Evolutionary conservation across 2,888 invertebrate species (phyloP), one percentile per base, ranked within the genome.

Genomic region (Hirtodrosophila histrioides): DNA sequence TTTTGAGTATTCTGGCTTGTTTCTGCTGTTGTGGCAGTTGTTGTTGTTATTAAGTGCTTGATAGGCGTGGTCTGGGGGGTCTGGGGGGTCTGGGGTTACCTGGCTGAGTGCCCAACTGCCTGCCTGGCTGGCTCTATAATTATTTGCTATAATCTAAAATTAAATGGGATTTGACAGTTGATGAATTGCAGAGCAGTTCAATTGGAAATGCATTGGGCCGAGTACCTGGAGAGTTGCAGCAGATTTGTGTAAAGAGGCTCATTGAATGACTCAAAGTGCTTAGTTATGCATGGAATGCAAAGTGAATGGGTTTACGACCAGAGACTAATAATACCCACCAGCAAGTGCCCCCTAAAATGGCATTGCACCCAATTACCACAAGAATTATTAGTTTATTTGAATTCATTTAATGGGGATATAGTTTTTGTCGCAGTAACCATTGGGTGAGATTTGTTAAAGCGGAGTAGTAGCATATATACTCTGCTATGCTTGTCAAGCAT

Each of bases 131-230:
- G 43, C 70, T 74, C 78, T 70, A 84, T 84, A 81, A 81, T 81
- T 81, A 81, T 81, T 81, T 81, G 81, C 81, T 64, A 81, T 84
- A 84, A 81, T 81, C 81, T 81, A 76, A 81, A 81, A 78, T 78
- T 81, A 74, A 81, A 81, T 81, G 85, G 81, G 81, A 81, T 81
- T 81, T 84, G 81, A 81, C 81, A 78, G 78, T 81, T 81, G 81
- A 81, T 84, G 81, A 81, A 84, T 84, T 78, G 85, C 78, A 58
- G 51, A 81, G 76, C 60, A 81, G 76, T 69, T 81, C 78, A 65
- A 76, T 81, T 74, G 76, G 62, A 66, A 76, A 78, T 78, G 64
- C 74, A 76, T 27, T 40, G 39, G 39, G 41, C 41, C 33, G 29
- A 31, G 33, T 31, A 53, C 35, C 69, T 51, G 23, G 23, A 49